A percentile compares a stretch with the other conserved stretches of the same genome.
Evolutionary conservation across 1,140 invertebrate genomes (phyloP).

Genomic region (Drosophila neocordata): DNA sequence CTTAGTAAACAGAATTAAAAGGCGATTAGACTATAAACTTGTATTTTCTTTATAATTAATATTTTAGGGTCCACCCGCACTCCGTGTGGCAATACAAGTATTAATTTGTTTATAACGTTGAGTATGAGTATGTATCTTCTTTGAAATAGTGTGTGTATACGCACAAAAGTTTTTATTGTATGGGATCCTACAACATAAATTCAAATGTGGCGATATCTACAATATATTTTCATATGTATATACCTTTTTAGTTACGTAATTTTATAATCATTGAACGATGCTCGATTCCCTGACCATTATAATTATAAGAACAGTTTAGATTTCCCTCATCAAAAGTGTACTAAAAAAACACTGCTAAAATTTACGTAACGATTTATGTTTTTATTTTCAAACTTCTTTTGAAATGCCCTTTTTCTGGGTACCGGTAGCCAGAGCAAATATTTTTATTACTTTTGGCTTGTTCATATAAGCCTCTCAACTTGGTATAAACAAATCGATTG

Average conservation of each 20-base stretch:
- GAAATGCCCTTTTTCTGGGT: background rate
- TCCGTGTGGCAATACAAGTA: background rate
- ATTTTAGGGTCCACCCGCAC: background rate
- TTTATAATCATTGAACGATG: too few species aligned
- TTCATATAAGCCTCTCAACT: constrained; percentile 3
- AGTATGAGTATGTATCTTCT: too few species aligned
- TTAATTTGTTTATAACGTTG: constrained; percentile 33
- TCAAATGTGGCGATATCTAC: too few species aligned
- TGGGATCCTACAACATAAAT: too few species aligned
- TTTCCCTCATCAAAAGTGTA: too few species aligned
- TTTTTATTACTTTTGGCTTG: constrained; percentile 41
- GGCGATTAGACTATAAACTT: background rate
- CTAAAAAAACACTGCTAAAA: constrained; percentile 30
- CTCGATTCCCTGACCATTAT: too few species aligned
- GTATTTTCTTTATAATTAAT: background rate
- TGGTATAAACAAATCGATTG: constrained; percentile 45
- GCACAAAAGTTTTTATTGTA: constrained; percentile 54
- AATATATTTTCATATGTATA: too few species aligned
- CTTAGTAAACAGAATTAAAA: background rate
- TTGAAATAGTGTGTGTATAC: constrained; percentile 28
- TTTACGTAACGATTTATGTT: constrained; percentile 14
- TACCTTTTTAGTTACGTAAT: too few species aligned
- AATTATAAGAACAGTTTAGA: too few species aligned
- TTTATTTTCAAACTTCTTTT: too few species aligned
- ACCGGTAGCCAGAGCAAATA: constrained; percentile 70